Base-by-base conservation (phyloP, 2,113 vertebrate genomes). In the Strix aluco region DNA sequence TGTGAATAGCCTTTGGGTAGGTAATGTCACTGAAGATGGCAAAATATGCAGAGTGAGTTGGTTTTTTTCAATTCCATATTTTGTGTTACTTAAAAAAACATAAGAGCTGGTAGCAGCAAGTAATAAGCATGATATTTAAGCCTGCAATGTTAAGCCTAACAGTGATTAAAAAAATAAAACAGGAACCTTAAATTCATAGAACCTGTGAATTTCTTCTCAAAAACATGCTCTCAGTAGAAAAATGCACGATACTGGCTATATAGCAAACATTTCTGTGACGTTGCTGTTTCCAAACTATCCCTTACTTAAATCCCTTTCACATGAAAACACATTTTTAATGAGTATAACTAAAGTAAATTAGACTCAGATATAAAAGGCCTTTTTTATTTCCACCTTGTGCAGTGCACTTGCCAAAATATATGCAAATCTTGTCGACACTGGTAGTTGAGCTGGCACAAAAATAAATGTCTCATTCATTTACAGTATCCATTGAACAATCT, bases 381-480 rank as follows among this genome's bases (percentile, higher is more conserved):
- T 96, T 98, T 97, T 97, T 97, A 86, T 96, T 97, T 92, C 96
- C 96, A 97, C 96, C 93, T 97, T 97, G 96, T 96, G 94, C 95
- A 95, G 88, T 84, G 77, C 54, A 93, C 77, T 98, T 97, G 97
- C 98, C 97, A 97, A 98, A 97, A 97, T 97, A 88, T 94, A 98
- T 98, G 97, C 97, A 98, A 97, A 98, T 98, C 95, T 97, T 97
- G 94, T 97, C 62, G 38, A 86, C 94, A 84, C 82, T 98, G 94
- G 91, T 98, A 91, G 97, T 97, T 88, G 93, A 97, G 95, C 73
- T 98, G 98, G 98, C 98, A 98, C 94, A 97, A 98, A 98, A 98
- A 98, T 98, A 97, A 98, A 94, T 92, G 97, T 96, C 97, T 97
- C 97, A 97, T 98, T 98, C 97, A 98, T 98, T 98, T 97, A 98